These are phyloP conservation scores for Cliona cf. orientalis DNA, from an alignment of 37 sponge, comb jelly and placozoan species.

Conservation along the genomic window DNA sequence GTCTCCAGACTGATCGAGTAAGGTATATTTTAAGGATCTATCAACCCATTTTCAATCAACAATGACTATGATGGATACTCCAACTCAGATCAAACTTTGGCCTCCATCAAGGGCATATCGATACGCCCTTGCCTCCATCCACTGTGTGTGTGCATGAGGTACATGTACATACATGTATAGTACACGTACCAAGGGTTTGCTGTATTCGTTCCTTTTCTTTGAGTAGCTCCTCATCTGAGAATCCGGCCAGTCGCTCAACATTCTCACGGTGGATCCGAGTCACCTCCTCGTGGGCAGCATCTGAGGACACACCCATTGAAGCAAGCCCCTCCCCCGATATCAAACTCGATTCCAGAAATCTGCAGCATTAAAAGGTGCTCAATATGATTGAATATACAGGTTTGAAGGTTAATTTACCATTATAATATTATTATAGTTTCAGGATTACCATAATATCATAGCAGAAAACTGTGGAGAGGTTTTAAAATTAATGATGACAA, in stretches of 20 bases:
- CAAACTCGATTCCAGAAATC: conserved; percentile 14
- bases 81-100: no score
- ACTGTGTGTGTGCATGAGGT: no score
- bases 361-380: not conserved
- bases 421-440: not conserved
- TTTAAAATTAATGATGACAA: no score
- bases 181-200: conserved; percentile 48
- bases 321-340: conserved; percentile 70
- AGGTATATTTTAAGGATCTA: no score
- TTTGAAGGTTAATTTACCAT: not conserved
- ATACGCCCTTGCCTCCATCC: no score
- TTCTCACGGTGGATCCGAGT: conserved; percentile 84
- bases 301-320: conserved; percentile 6
- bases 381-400: not conserved
- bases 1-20: no score
- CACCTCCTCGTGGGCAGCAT: conserved; percentile 44
- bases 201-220: conserved; percentile 60
- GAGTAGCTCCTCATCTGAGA: conserved; percentile 75
- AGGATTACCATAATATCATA: not conserved
- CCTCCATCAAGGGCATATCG: no score
- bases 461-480: no score
- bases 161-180: no score
- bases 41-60: no score
- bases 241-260: conserved; percentile 40
- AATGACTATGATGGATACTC: no score